A percentile compares a stretch with the other conserved stretches of the same genome.
These are phyloP conservation scores for Zygothrica quintamaculata DNA, from an alignment of 2,888 invertebrate species.

Conservation along the genomic window DNA sequence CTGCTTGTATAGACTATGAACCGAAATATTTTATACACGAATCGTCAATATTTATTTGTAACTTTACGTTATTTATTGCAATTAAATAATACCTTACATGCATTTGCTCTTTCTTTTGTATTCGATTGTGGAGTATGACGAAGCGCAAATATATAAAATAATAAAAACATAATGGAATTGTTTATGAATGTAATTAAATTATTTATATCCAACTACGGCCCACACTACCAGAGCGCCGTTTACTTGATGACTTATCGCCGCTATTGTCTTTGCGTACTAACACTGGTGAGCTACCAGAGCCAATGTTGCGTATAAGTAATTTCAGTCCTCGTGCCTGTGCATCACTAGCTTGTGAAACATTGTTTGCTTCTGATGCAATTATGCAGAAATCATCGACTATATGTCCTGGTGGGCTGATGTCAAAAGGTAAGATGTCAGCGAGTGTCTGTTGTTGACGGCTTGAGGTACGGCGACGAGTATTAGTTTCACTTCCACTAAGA, in stretches of 20 bases:
- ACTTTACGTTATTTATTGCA: constrained; percentile 77
- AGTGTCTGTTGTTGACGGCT: constrained; percentile 86
- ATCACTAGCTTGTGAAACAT: constrained; percentile 82
- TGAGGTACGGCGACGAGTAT: constrained; percentile 73
- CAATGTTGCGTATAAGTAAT: constrained; percentile 92
- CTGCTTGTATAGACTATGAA: constrained; percentile 75
- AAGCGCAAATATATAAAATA: constrained; percentile 71
- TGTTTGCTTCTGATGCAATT: constrained; percentile 90
- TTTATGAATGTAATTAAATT: background rate
- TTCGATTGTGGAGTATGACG: constrained; percentile 65
- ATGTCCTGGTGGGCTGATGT: constrained; percentile 90
- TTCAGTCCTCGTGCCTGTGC: constrained; percentile 91
- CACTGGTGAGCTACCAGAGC: constrained; percentile 91
- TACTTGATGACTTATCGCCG: constrained; percentile 68
- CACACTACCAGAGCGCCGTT: constrained; percentile 83
- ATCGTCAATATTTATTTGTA: constrained; percentile 76
- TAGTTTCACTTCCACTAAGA: constrained; percentile 43
- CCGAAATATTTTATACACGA: constrained; percentile 65
- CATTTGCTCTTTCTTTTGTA: constrained; percentile 69
- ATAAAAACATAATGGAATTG: constrained; percentile 17
- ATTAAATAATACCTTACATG: constrained; percentile 70
- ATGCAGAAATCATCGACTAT: constrained; percentile 96
- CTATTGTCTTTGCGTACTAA: constrained; percentile 88
- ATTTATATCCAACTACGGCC: constrained; percentile 83
- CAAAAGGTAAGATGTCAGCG: constrained; percentile 87